Conservation (phyloP, 2,113 vertebrate genomes). For the Stomatorhinus ivindoensis region DNA sequence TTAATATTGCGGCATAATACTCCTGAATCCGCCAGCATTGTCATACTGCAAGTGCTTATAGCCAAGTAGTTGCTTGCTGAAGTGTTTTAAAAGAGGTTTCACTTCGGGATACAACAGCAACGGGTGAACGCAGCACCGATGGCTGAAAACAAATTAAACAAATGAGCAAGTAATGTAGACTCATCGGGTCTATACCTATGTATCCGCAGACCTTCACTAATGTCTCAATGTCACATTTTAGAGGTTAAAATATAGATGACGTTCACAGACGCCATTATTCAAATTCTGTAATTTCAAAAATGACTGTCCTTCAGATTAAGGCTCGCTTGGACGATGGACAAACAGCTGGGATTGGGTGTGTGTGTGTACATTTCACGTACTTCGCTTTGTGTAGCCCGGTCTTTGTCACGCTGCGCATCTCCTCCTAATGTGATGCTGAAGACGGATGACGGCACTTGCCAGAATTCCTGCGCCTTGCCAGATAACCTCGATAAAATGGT, state of each 20-base stretch:
- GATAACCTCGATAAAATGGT: no score
- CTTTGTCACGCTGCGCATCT: not conserved
- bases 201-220: not conserved
- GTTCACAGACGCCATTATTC: not conserved
- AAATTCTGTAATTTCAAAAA: not conserved
- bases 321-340: not conserved
- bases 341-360: not conserved
- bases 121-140: not conserved
- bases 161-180: not conserved
- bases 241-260: not conserved
- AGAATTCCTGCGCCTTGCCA: not conserved
- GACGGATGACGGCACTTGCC: conserved; percentile 58
- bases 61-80: not conserved
- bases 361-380: not conserved
- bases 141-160: not conserved
- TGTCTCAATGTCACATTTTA: not conserved
- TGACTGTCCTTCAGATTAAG: not conserved
- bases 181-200: not conserved
- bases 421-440: conserved; percentile 56
- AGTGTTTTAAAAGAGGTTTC: not conserved
- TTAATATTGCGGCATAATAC: not conserved
- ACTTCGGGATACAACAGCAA: not conserved
- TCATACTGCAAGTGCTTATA: not conserved
- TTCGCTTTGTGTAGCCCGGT: conserved; percentile 27
- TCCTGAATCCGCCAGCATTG: not conserved